Evolutionary conservation across 2,888 invertebrate genomes (phyloP).

Genomic region (Habroteleia sp.): DNA sequence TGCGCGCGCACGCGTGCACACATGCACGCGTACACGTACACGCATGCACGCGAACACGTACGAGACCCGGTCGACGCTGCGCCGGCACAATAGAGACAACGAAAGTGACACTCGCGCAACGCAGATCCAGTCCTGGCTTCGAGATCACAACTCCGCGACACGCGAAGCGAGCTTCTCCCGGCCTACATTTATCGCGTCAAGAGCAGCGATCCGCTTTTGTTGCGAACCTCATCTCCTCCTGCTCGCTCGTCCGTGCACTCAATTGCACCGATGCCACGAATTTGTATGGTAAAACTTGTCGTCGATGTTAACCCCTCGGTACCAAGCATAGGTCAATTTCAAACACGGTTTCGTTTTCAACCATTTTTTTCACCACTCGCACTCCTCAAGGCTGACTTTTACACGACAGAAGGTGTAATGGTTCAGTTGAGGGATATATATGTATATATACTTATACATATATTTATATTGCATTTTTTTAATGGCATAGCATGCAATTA

Average conservation of each 20-base stretch:
- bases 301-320: not conserved
- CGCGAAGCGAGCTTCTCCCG: constrained; percentile 24
- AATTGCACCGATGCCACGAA: not conserved
- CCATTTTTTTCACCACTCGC: no score
- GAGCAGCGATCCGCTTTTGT: constrained; percentile 10
- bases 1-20: constrained; percentile 16
- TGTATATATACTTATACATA: no score
- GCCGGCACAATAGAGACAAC: constrained; percentile 74
- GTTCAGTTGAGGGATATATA: no score
- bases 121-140: constrained; percentile 21
- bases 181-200: constrained; percentile 33
- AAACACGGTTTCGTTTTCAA: no score
- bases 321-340: not conserved
- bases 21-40: constrained; percentile 12
- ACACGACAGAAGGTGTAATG: no score
- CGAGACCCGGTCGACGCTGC: not conserved
- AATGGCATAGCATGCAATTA: no score
- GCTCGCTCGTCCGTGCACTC: not conserved
- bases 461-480: no score
- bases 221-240: not conserved
- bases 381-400: no score
- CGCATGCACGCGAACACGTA: constrained; percentile 22
- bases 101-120: constrained; percentile 72
- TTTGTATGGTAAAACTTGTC: not conserved
- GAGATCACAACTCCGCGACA: constrained; percentile 30